phyloP scores from a whole-genome alignment of 1,140 invertebrate genomes.

The Eupeodes corollae region DNA sequence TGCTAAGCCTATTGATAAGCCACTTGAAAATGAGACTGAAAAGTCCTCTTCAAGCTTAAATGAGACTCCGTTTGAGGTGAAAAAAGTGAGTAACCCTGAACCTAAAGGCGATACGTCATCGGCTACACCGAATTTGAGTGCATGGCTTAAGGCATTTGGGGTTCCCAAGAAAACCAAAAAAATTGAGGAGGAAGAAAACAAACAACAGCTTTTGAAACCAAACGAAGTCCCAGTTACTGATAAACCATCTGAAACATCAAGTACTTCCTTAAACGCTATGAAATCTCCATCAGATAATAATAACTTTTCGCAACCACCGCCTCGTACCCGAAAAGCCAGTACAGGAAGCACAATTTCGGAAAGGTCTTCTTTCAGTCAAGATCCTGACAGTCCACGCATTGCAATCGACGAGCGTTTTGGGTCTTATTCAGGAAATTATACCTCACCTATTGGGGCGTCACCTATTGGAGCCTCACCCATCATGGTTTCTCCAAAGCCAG shows the following conservation, averaged over 20 bases:
- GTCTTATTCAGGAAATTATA: conserved; percentile 48
- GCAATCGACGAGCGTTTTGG: conserved; percentile 46
- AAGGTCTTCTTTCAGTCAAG: conserved; percentile 61
- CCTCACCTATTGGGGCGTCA: conserved; percentile 47
- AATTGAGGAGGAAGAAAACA: conserved; percentile 38
- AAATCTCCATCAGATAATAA: conserved; percentile 17
- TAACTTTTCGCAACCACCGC: conserved; percentile 26
- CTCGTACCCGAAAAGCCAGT: conserved; percentile 50
- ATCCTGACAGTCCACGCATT: conserved; percentile 54
- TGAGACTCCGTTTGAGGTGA: conserved; percentile 22
- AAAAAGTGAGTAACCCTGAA: conserved; percentile 11
- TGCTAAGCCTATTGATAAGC: background rate
- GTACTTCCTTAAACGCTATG: conserved; percentile 9
- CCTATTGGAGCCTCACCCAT: conserved; percentile 43
- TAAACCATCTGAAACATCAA: background rate
- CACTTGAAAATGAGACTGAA: conserved; percentile 26
- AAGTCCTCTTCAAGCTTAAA: conserved; percentile 17
- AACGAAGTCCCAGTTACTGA: background rate
- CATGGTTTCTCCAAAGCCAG: conserved; percentile 44
- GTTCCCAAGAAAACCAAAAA: conserved; percentile 51
- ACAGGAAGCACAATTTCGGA: conserved; percentile 63
- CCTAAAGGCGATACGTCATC: conserved; percentile 18
- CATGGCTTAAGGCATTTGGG: conserved; percentile 84
- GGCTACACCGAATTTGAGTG: conserved; percentile 74
- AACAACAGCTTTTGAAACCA: conserved; percentile 30